Percentiles rank a stretch among this genome's conserved stretches.
These are phyloP conservation scores for Rafetus swinhoei DNA, from an alignment of 2,113 vertebrate species.

Conservation along the genomic window DNA sequence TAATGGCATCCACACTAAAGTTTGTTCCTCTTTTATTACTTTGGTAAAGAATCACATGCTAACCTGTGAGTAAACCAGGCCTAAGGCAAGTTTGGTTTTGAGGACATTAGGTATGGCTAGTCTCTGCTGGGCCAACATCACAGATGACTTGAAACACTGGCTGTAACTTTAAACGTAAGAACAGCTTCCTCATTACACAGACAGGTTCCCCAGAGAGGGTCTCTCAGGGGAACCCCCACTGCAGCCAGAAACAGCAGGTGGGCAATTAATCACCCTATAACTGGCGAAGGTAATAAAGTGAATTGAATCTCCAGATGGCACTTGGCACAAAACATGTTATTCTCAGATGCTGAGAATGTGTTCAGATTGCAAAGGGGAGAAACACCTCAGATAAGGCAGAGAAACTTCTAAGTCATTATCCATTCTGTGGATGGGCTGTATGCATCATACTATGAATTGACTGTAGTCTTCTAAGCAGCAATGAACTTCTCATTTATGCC, in stretches of 20 bases:
- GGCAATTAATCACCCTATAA: constrained; percentile 72
- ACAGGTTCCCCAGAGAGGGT: constrained; percentile 58
- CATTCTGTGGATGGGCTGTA: not conserved
- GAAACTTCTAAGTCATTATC: not conserved
- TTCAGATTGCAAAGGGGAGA: not conserved
- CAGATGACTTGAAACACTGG: not conserved
- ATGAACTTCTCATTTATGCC: not conserved
- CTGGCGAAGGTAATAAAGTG: constrained; percentile 42
- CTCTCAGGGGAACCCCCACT: constrained; percentile 57
- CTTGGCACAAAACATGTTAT: constrained; percentile 27
- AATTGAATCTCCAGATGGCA: constrained; percentile 77
- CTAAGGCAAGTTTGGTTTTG: not conserved
- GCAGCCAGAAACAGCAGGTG: constrained; percentile 17
- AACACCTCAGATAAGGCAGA: not conserved
- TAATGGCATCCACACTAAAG: not conserved
- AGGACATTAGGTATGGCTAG: not conserved
- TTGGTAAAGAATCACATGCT: not conserved
- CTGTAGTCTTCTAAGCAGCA: not conserved
- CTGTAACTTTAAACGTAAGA: not conserved
- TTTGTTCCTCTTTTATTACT: not conserved
- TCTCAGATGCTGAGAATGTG: not conserved
- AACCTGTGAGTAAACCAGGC: not conserved
- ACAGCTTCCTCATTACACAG: constrained; percentile 52
- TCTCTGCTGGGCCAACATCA: not conserved
- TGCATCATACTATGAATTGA: not conserved